Base-by-base conservation (phyloP, 2,113 vertebrate genomes). In the Phrynocephalus versicolor region DNA sequence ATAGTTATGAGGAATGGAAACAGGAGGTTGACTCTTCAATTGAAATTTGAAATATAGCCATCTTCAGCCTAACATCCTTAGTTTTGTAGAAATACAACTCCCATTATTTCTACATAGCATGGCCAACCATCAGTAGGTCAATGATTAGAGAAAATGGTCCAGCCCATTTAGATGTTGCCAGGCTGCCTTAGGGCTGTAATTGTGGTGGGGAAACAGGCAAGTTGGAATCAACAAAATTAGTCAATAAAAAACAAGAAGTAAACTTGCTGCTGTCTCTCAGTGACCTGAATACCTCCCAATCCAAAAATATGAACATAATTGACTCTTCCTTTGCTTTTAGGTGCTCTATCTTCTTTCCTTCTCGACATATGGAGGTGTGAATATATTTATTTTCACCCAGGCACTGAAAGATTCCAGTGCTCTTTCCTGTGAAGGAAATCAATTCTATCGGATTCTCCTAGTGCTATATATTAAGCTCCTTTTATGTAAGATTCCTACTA, bases 381-480 rank as follows among this genome's bases (percentile, higher is more conserved):
- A 81, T 80, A 74, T 25, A 74, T 80, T 80, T 73, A 81, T 86
- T 86, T 65, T 81, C 84, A 55, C 77, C 25, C 33, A 30, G n/a
- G 41, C n/a, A 74, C 35, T 55, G 30, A 74, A 62, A 70, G 55
- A 65, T 55, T 81, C 37, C 69, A 65, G 14, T 62, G 39, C 39
- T 37, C 3, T 9, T 57, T 73, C 39, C 64, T 10, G 13, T 16
- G 27, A 41, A 78, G 55, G 64, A 58, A 78, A 57, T 16, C 25
- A 25, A 45, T 16, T 71, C 19, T 8, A 14, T 30, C 41, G 4
- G 4, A 33, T 21, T 74, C 70, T 69, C 39, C 58, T 37, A 19
- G 1, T 35, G 7, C 57, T 33, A 25, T 41, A 8, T 55, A 33
- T 37, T 41, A 30, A 35, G 16, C 9, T 30, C 21, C 64, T n/a